These are phyloP conservation scores for Butorides virescens DNA, from an alignment of 2,113 vertebrate genomes.

Conservation along the genomic window DNA sequence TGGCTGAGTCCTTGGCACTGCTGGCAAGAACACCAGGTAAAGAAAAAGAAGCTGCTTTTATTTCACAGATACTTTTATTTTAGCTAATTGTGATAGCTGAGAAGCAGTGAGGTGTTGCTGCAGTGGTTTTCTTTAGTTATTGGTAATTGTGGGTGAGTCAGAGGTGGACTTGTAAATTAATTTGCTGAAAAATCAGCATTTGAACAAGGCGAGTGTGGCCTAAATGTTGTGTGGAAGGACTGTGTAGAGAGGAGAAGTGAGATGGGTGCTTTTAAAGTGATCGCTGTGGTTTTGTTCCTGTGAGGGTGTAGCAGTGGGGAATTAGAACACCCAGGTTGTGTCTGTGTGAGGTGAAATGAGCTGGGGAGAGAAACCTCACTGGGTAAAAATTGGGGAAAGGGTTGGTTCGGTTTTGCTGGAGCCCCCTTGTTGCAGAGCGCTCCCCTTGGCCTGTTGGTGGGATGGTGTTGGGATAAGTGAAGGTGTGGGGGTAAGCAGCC, in stretches of 20 bases:
- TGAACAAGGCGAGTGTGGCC: fast-evolving
- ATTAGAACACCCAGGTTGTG: fast-evolving
- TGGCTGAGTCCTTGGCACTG: fast-evolving
- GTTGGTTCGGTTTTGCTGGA: neutral
- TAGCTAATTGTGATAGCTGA: fast-evolving
- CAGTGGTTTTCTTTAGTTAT: neutral
- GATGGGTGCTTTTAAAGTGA: no score
- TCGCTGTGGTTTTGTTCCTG: fast-evolving
- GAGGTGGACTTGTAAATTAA: no score
- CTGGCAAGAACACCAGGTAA: fast-evolving
- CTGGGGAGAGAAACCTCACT: fast-evolving
- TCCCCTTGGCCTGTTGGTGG: fast-evolving
- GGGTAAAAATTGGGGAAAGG: fast-evolving
- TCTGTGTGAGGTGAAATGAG: fast-evolving
- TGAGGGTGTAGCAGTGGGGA: no score
- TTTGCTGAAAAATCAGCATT: fast-evolving
- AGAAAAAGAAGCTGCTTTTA: neutral
- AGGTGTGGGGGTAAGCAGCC: neutral
- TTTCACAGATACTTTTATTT: fast-evolving
- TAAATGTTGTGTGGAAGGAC: neutral
- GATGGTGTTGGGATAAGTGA: no score
- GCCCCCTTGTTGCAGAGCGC: fast-evolving
- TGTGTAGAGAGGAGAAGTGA: neutral
- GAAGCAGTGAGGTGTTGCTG: fast-evolving
- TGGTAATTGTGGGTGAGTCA: no score